Percentiles rank a stretch among this genome's conserved stretches.
These are phyloP conservation scores for Chaunax sp. DNA, from an alignment of 2,797 vertebrate species.

Conservation along the genomic window DNA sequence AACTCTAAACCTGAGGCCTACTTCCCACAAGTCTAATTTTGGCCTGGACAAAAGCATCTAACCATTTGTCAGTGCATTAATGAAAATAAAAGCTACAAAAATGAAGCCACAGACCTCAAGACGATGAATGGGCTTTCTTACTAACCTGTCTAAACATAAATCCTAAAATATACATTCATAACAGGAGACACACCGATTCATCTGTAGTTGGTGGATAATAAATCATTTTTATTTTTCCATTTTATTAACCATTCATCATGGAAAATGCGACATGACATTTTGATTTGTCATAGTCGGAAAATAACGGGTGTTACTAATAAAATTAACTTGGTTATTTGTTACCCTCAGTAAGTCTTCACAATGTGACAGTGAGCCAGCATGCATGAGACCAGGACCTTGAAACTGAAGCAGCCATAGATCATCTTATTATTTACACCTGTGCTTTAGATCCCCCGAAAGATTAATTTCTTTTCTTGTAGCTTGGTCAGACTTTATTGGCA, in stretches of 20 bases:
- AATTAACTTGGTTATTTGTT: too few relatives aligned
- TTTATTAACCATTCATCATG: neutral
- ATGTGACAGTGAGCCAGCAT: neutral
- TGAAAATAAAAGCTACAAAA: slow-evolving; percentile 3
- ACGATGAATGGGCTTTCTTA: neutral
- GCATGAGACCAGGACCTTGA: neutral
- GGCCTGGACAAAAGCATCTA: slow-evolving; percentile 13
- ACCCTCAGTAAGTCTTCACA: too few relatives aligned
- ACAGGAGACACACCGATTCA: neutral
- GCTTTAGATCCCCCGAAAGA: neutral
- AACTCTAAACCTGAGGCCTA: slow-evolving; percentile 42
- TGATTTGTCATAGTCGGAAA: neutral
- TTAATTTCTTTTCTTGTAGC: neutral
- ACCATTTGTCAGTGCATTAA: neutral
- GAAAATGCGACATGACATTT: neutral
- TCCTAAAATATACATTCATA: neutral
- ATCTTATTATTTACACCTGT: neutral
- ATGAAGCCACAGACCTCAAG: neutral
- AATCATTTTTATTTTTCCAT: too few relatives aligned
- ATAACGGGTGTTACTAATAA: too few relatives aligned
- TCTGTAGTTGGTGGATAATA: too few relatives aligned
- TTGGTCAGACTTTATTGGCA: neutral
- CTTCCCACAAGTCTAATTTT: slow-evolving; percentile 26
- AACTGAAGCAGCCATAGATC: neutral
- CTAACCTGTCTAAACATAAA: neutral